Conservation (phyloP, 1,140 invertebrate genomes). For the Antheraea mylitta region DNA sequence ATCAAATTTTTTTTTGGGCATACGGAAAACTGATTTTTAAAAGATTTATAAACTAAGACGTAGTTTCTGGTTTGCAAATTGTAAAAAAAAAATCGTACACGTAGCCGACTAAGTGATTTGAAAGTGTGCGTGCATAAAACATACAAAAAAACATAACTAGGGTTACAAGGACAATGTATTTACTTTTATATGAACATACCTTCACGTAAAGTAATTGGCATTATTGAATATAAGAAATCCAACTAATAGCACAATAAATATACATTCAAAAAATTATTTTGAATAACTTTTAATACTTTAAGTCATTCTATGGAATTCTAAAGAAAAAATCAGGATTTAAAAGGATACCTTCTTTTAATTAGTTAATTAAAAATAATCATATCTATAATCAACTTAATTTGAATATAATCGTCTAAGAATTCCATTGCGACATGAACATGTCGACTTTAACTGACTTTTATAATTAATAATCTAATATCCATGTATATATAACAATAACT, state of each 20-base stretch:
- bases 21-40: neutral
- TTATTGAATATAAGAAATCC: neutral
- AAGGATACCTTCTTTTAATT: too few species aligned
- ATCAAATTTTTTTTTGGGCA: too few species aligned
- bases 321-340: too few species aligned
- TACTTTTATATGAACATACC: neutral
- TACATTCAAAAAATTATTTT: neutral
- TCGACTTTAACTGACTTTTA: too few species aligned
- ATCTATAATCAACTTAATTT: too few species aligned
- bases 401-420: too few species aligned
- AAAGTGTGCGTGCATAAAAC: conserved; percentile 6
- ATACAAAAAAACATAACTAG: conserved; percentile 7
- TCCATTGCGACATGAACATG: too few species aligned
- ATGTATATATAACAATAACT: too few species aligned
- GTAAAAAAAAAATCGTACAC: conserved; percentile 1
- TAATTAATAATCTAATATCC: too few species aligned
- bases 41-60: neutral
- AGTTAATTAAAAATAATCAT: too few species aligned
- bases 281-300: too few species aligned
- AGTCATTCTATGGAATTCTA: too few species aligned
- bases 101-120: conserved; percentile 3
- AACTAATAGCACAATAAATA: neutral
- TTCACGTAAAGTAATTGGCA: conserved; percentile 8
- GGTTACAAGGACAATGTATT: conserved; percentile 3
- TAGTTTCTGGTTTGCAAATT: conserved; percentile 3